phyloP scores from a whole-genome alignment of 2,888 invertebrate genomes.

The Meganola albula region DNA sequence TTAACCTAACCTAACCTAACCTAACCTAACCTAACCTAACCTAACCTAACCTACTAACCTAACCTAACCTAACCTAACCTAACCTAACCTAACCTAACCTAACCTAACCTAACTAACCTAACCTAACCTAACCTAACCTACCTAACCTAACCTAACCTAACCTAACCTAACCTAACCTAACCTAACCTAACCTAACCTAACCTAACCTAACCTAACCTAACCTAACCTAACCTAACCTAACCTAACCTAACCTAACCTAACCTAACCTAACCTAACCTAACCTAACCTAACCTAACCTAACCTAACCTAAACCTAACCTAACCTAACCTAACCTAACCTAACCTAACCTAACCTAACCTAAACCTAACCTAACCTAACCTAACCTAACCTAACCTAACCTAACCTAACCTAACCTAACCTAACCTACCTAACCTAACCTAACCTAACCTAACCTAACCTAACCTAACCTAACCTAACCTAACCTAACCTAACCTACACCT shows the following conservation, averaged over 20 bases:
- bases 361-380: slow-evolving; percentile 13
- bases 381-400: slow-evolving; percentile 9
- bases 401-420: too few relatives aligned
- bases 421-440: slow-evolving; percentile 5
- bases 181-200: slow-evolving; percentile 6
- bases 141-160: too few relatives aligned
- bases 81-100: slow-evolving; percentile 1
- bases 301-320: too few relatives aligned
- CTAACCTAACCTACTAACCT: too few relatives aligned
- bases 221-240: slow-evolving; percentile 6
- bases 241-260: slow-evolving; percentile 6
- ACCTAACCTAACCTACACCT: too few relatives aligned
- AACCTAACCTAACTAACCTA: slow-evolving; percentile 1
- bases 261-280: slow-evolving; percentile 8
- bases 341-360: too few relatives aligned
- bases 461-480: slow-evolving; percentile 1
- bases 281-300: slow-evolving; percentile 10
- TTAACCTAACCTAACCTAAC: slow-evolving; percentile 1
- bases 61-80: slow-evolving; percentile 1
- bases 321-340: slow-evolving; percentile 10
- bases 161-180: slow-evolving; percentile 1
- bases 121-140: slow-evolving; percentile 1
- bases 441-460: slow-evolving; percentile 3
- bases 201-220: slow-evolving; percentile 7
- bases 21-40: slow-evolving; percentile 1